Conservation (phyloP, 2,888 invertebrate genomes). For the Brachyptera risi region DNA sequence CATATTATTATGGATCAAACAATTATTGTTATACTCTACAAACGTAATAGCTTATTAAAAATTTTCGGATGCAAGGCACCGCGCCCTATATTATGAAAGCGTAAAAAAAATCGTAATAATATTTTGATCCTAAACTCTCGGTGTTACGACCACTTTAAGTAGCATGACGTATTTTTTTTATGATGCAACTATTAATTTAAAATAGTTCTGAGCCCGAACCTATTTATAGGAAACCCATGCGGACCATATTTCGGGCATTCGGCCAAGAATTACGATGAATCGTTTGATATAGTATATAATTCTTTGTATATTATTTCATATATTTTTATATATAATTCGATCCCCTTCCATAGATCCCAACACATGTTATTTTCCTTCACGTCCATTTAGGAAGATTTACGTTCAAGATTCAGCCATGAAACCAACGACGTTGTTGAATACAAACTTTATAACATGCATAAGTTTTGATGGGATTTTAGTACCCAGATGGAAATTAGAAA, state of each 20-base stretch:
- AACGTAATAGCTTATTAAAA: too few relatives aligned
- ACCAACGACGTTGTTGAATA: background rate
- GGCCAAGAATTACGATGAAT: too few relatives aligned
- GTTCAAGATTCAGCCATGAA: background rate
- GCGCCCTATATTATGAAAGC: too few relatives aligned
- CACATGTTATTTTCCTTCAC: too few relatives aligned
- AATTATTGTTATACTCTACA: background rate
- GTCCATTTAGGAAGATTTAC: background rate
- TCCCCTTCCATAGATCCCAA: too few relatives aligned
- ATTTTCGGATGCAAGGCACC: too few relatives aligned
- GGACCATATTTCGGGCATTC: background rate
- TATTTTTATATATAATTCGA: too few relatives aligned
- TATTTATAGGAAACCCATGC: background rate
- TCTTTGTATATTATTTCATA: too few relatives aligned
- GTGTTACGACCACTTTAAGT: background rate
- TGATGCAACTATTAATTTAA: conserved; percentile 7
- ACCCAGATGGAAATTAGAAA: background rate
- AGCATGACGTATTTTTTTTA: background rate
- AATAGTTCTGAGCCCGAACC: background rate
- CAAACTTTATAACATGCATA: background rate
- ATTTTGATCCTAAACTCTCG: conserved; percentile 2
- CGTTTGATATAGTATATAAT: too few relatives aligned
- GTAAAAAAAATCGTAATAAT: background rate
- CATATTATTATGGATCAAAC: background rate
- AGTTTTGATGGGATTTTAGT: background rate